Conservation (phyloP, 2,797 vertebrate genomes). For the Glossophaga mutica region DNA sequence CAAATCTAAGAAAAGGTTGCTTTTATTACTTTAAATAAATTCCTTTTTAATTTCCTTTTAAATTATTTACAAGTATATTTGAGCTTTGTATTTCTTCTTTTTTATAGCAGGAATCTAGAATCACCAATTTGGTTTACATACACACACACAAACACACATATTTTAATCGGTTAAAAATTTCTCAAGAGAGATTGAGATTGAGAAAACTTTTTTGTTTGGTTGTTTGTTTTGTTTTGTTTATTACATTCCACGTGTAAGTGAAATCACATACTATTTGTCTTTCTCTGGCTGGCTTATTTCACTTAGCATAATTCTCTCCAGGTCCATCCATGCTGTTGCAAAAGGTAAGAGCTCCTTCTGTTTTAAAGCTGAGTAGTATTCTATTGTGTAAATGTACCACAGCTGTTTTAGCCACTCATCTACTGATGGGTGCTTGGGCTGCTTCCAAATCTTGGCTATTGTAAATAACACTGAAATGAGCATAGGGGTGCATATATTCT, state of each 20-base stretch:
- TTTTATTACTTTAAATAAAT: background rate
- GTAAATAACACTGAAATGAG: background rate
- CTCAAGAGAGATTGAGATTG: background rate
- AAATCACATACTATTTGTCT: background rate
- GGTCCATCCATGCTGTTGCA: background rate
- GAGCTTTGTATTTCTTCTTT: background rate
- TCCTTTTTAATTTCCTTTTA: background rate
- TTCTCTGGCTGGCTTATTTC: background rate
- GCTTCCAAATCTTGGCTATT: background rate
- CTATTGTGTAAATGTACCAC: background rate
- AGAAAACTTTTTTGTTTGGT: background rate
- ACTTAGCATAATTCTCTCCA: background rate
- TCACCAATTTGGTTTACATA: background rate
- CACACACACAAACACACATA: background rate
- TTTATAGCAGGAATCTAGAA: background rate
- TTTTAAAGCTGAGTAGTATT: background rate
- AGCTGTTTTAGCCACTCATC: background rate
- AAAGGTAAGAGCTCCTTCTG: background rate
- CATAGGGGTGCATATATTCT: background rate
- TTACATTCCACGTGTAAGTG: background rate
- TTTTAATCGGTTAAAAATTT: background rate
- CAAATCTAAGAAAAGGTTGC: background rate
- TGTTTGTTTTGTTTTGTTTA: background rate
- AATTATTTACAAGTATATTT: background rate
- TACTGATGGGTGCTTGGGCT: background rate